Evolutionary conservation across 2,888 invertebrate genomes (phyloP), one percentile per base, ranked within the genome.

Genomic region (Cistogaster globosa): DNA sequence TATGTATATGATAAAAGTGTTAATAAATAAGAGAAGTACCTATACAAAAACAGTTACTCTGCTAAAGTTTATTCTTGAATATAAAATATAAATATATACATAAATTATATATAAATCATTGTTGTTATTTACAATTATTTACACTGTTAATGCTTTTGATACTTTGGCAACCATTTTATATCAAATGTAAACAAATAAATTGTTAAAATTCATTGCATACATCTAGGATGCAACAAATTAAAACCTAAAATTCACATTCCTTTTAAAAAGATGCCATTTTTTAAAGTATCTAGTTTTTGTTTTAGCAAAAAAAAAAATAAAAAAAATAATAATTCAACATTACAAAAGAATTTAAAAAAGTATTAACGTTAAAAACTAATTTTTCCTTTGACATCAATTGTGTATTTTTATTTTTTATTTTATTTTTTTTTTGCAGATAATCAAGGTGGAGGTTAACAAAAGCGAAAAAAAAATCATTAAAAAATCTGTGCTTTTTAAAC

Each of bases 381-480:
- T 51, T 65, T 36, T 53, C n/a, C 12, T 45, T 55, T 14, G 32
- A 11, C 2, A 42, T 16, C 60, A 42, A 60, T n/a, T n/a, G n/a
- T n/a, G n/a, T n/a, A n/a, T n/a, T n/a, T n/a, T n/a, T n/a, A n/a
- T n/a, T n/a, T n/a, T 62, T 65, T 53, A 14, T 60, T 63, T 38
- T 45, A 16, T 42, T 48, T 58, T 45, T 7, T 57, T 79, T 36
- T 58, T 12, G 22, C 14, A 48, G 22, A 80, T 45, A 62, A 72
- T 9, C 69, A 84, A 76, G 65, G 79, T 80, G 60, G 71, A 84
- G 80, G 72, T 77, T 77, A 62, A 67, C 57, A 55, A 68, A 42
- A 4, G 12, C 11, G 1, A 38, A 38, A 38, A 12, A 42, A 42
- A 12, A 42, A 42, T 42, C 42, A 42, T 42, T 42, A 42, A 42